Evolutionary conservation across 1,140 invertebrate species (phyloP), one percentile per base, ranked within the genome.

Genomic region (Drosophila ananassae): DNA sequence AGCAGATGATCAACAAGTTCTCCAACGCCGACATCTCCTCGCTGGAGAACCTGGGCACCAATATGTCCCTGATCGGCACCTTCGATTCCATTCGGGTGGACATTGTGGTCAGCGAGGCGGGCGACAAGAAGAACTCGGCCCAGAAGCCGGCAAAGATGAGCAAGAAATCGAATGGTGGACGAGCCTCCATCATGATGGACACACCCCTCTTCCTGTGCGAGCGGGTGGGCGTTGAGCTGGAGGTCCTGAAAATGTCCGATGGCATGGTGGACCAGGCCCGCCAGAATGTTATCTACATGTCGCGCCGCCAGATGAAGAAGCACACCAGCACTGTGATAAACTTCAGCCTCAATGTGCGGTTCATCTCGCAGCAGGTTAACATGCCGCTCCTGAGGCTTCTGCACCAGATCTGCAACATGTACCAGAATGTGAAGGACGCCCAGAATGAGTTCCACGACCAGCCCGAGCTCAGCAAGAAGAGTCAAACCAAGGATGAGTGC

Each of bases 331-430:
- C 96, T 6, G 95, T 97, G 77, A 94, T 98, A 37, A 98, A 98
- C 90, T 96, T 98, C 82, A 97, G 95, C 82, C 93, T 98, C 10
- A 96, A 96, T 92, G 94, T 98, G 34, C 93, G 96, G 51, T 97
- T 96, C 79, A 97, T 98, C 78, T 96, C 96, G 58, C 97, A 98
- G 85, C 96, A 97, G 95, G 73, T 98, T 6, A 99, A 99, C 90
- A 99, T 99, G 98, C 98, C 98, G 0, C 92, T 99, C 37, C 92
- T 99, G 22, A 93, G 98, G 58, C 93, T 99, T 22, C 93, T 99
- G 39, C 98, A 99, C 93, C 98, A 99, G 93, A 98, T 99, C 73
- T 97, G 96, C 73, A 98, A 98, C 69, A 98, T 99, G 97, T 98
- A 99, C 92, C 97, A 98, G 92, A 99, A 99, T 93, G 97, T 98